Percentiles rank a stretch among this genome's conserved stretches.
These are phyloP conservation scores for Alces alces DNA, from an alignment of 2,113 vertebrate species.

Conservation along the genomic window DNA sequence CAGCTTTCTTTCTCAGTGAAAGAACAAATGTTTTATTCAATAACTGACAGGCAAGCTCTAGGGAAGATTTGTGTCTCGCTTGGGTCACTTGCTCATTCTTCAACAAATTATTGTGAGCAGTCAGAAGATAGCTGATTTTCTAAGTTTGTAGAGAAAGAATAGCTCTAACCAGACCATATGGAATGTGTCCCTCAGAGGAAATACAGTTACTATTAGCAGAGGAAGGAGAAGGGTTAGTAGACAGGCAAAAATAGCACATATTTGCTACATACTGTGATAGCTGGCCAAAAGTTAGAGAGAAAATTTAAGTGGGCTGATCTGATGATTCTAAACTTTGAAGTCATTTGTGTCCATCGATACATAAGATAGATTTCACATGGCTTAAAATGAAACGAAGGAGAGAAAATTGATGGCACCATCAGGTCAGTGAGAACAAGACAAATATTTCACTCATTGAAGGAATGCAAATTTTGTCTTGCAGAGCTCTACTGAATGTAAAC, in stretches of 20 bases:
- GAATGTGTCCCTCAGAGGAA: not conserved
- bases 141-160: not conserved
- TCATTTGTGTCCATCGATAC: not conserved
- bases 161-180: not conserved
- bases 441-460: constrained; percentile 34
- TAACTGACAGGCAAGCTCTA: not conserved
- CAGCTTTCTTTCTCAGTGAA: not conserved
- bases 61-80: not conserved
- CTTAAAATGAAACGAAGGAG: constrained; percentile 54
- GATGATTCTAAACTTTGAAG: not conserved
- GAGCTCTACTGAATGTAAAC: not conserved
- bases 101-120: not conserved
- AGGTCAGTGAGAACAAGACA: constrained; percentile 38
- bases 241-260: not conserved
- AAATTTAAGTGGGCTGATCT: not conserved
- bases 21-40: not conserved
- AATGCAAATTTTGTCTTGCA: not conserved
- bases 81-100: not conserved
- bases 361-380: constrained; percentile 27
- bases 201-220: not conserved
- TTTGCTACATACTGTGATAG: not conserved
- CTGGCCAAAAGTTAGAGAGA: not conserved
- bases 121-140: not conserved
- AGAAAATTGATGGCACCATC: constrained; percentile 29
- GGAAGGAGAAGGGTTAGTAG: not conserved